Base-by-base conservation (phyloP, 30 jellyfish, hydroid and myxozoan species). In the Aurelia aurita region DNA sequence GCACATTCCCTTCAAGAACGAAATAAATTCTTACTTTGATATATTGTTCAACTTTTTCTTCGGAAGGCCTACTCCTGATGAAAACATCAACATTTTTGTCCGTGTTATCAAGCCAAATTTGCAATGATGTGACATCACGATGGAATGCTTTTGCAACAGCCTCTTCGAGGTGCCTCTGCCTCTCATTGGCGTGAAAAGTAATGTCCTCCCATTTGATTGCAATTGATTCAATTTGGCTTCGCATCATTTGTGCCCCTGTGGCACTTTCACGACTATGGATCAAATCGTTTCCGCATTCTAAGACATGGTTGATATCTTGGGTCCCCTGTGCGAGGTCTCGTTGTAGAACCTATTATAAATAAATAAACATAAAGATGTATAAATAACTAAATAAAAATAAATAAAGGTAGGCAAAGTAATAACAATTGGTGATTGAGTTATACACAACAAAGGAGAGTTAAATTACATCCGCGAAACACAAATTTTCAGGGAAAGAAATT, bases 271-370 rank as follows among this genome's bases (percentile, higher is more conserved):
- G 96, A 59, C 81, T 86, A 47, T 75, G 82, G 19, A 93, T 66
- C 69, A 93, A 67, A 7, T 78, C 90, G 18, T 69, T 81, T 19
- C 98, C 98, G 35, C 58, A 76, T 21, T 84, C 96, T 32, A 87
- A 45, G 11, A 87, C 90, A 20, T 76, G 82, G 58, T 71, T 69
- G 32, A 93, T 77, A 21, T 93, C 96, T 23, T 58, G 76, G 18
- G 94, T 59, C 15, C 96, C 98, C 23, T 87, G 81, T 14, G 87
- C 66, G 16, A 93, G 76, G 72, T 93, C 98, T 44, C 97, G 77
- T 44, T 85, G 95, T 27, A 87, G 89, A 22, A 77, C 95, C 98
- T 93, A 39, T 2, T 6, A 9, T 39, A 5, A 4, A 39, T 1
- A 35, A 5, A 35, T 1, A 35, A 35, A 3, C 47, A 35, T n/a